A percentile compares a stretch with the other conserved stretches of the same genome.
phyloP scores from a whole-genome alignment of 2,797 vertebrate species.

The Oreochromis grahami region DNA sequence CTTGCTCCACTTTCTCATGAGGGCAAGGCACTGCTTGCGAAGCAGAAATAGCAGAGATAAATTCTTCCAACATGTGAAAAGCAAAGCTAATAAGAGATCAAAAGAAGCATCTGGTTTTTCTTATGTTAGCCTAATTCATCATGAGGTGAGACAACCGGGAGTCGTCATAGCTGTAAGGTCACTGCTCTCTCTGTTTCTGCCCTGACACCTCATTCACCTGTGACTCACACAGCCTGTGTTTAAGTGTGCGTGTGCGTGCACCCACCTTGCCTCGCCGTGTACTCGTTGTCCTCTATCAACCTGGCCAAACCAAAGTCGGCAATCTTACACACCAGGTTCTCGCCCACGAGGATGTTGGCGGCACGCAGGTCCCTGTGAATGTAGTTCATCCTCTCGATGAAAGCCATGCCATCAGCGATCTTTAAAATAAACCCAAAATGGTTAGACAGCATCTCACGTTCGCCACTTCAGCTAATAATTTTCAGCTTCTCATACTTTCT shows the following conservation, averaged over 20 bases:
- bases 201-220: not conserved
- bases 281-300: constrained; percentile 97
- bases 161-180: constrained; percentile 11
- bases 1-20: not conserved
- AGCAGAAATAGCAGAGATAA: not conserved
- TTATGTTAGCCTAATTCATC: constrained; percentile 23
- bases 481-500: constrained; percentile 3
- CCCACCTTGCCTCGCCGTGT: constrained; percentile 94
- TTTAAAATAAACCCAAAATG: not conserved
- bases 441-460: not conserved
- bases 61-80: constrained; percentile 1
- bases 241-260: not conserved
- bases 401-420: constrained; percentile 98
- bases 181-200: not conserved
- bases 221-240: not conserved
- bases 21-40: not conserved
- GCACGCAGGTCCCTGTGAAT: constrained; percentile 96
- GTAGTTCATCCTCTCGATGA: constrained; percentile 99
- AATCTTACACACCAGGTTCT: constrained; percentile 96
- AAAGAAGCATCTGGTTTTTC: constrained; percentile 54
- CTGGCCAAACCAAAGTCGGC: constrained; percentile 95
- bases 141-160: constrained; percentile 20
- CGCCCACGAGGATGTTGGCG: constrained; percentile 93
- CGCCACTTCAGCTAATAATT: not conserved
- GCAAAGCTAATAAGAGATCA: constrained; percentile 25